A percentile compares a stretch with the other conserved stretches of the same genome.
Evolutionary conservation across 2,113 vertebrate genomes (phyloP).

Genomic region (Halichoeres trimaculatus): DNA sequence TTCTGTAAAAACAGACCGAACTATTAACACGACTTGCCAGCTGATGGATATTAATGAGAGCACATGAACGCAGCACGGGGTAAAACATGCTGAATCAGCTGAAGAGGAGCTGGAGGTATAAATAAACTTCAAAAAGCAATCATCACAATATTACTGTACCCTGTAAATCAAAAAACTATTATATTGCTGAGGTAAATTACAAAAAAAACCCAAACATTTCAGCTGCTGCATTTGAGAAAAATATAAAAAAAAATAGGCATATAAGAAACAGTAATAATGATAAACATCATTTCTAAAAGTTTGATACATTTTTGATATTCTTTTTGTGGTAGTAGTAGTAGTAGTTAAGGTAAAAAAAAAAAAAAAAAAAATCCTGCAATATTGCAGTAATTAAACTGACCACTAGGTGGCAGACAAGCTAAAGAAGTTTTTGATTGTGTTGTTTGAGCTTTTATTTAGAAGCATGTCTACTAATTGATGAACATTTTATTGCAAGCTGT

Average conservation of each 20-base stretch:
- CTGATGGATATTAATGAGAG: background rate
- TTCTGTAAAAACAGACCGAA: background rate
- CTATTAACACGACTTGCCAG: accelerated
- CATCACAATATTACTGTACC: background rate
- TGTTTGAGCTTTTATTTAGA: background rate
- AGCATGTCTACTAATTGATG: background rate
- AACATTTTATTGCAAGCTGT: too few relatives aligned
- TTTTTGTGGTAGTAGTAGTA: background rate
- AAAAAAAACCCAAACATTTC: too few relatives aligned
- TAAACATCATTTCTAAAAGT: background rate
- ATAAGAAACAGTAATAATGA: background rate
- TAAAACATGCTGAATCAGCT: slow-evolving; percentile 70
- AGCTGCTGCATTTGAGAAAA: background rate
- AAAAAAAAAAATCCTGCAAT: background rate
- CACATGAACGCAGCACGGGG: slow-evolving; percentile 41
- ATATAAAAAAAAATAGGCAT: background rate
- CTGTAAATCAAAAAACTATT: background rate
- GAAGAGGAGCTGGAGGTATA: slow-evolving; percentile 1
- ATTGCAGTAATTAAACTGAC: background rate
- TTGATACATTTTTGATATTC: background rate
- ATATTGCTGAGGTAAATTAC: too few relatives aligned
- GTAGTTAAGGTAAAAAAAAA: background rate
- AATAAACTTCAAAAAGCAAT: background rate
- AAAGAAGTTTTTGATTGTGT: background rate
- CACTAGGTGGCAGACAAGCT: slow-evolving; percentile 42